These are phyloP conservation scores for Petrosia ficiformis DNA, from an alignment of 37 sponge, comb jelly and placozoan species.

Conservation along the genomic window DNA sequence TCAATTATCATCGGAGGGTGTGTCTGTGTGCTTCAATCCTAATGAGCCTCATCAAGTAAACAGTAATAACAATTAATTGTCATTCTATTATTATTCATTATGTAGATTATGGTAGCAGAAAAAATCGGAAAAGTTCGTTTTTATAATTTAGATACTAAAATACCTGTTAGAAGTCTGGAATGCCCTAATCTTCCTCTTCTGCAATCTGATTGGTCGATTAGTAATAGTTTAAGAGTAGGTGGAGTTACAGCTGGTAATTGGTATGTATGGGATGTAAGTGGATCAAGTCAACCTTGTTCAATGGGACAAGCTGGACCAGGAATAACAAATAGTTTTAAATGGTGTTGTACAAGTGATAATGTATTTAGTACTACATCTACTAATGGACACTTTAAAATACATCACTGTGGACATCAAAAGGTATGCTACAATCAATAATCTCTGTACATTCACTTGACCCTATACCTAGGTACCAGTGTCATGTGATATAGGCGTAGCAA, in stretches of 20 bases:
- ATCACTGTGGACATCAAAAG: neutral
- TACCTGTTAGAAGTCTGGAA: slow-evolving; percentile 39
- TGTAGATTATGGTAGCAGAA: slow-evolving; percentile 68
- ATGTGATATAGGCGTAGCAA: neutral
- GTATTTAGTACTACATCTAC: neutral
- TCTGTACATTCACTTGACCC: neutral
- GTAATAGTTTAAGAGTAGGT: slow-evolving; percentile 53
- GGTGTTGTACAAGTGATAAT: neutral
- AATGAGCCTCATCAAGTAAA: slow-evolving; percentile 51
- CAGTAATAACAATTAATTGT: neutral
- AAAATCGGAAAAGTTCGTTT: slow-evolving; percentile 41
- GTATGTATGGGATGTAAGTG: slow-evolving; percentile 61
- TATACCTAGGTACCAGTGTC: neutral
- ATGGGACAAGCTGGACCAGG: neutral
- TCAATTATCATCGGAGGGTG: slow-evolving; percentile 27
- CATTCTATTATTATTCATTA: neutral
- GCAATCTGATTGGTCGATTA: slow-evolving; percentile 54
- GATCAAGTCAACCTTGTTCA: slow-evolving; percentile 7
- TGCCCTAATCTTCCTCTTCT: slow-evolving; percentile 19
- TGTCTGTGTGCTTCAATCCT: slow-evolving; percentile 54
- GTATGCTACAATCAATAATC: neutral
- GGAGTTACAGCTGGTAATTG: slow-evolving; percentile 46
- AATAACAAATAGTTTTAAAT: neutral
- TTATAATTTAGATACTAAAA: slow-evolving; percentile 37
- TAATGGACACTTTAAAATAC: neutral